Evolutionary conservation across 2,888 invertebrate genomes (phyloP), one percentile per base, ranked within the genome.

Genomic region (Nymphalis urticae): DNA sequence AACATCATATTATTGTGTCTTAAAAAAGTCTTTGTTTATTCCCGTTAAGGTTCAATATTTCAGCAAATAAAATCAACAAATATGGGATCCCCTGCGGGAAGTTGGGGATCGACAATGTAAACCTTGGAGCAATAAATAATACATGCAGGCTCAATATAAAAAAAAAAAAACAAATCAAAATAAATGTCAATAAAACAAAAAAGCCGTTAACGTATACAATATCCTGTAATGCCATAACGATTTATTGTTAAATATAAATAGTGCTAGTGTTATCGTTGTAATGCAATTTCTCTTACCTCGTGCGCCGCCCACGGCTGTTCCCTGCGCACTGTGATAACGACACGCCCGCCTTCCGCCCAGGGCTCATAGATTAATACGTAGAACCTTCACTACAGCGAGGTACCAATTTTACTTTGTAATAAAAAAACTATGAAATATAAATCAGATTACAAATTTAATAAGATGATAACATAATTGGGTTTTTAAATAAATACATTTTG

Each of bases 281-380:
- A 58, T 58, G 42, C 56, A 56, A 56, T 56, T 36, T 58, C 86
- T 85, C 86, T 86, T 69, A 87, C 88, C 86, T 77, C 79, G 84
- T 82, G 81, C 79, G 81, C 75, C 79, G 75, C 77, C 77, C 77
- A 62, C 80, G 82, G 81, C 75, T 54, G 80, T 75, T 76, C 73
- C 67, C 78, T 77, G 85, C 85, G 85, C 81, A 88, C 87, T 88
- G 87, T 81, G 81, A 51, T 59, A 65, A 60, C 63, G 69, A 48
- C 62, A 42, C 66, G 54, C 64, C 64, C 68, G 63, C 69, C 70
- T 21, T 19, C 51, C 70, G 50, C 66, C 65, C 60, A 50, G 58
- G 48, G 21, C 56, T 58, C 72, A 72, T 65, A 72, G 70, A 73
- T 71, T 72, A 74, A 68, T 60, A 36, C 16, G 32, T 65, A 69